These are phyloP conservation scores for Colossoma macropomum DNA, from an alignment of 2,113 vertebrate species.

Conservation along the genomic window DNA sequence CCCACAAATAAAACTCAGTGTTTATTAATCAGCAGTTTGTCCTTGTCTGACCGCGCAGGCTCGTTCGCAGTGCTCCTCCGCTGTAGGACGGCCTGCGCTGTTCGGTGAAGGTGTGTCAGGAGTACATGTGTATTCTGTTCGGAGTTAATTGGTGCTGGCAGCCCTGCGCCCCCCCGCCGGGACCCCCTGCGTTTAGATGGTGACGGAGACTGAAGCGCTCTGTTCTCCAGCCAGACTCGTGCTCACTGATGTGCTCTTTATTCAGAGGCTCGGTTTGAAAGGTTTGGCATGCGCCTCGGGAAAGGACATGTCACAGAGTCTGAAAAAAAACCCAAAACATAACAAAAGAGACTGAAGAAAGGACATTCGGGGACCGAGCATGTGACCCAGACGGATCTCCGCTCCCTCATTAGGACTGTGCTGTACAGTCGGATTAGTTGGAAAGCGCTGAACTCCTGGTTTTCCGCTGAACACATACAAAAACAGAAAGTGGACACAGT, in stretches of 20 bases:
- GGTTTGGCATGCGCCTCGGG: neutral
- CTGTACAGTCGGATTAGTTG: no score
- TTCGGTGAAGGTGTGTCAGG: neutral
- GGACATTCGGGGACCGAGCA: neutral
- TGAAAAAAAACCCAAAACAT: neutral
- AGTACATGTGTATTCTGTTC: neutral
- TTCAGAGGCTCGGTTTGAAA: neutral
- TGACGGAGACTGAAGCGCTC: neutral
- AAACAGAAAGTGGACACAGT: no score
- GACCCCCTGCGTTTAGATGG: neutral
- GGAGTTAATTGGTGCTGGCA: neutral
- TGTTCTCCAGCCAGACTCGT: neutral
- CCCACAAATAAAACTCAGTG: neutral
- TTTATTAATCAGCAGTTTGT: neutral
- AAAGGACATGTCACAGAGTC: neutral
- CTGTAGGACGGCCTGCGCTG: neutral
- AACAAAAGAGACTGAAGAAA: no score
- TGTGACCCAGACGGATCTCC: no score
- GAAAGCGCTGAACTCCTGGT: no score
- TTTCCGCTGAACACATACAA: no score
- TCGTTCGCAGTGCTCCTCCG: neutral
- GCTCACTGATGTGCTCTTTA: neutral
- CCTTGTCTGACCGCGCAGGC: neutral
- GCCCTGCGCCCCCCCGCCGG: neutral
- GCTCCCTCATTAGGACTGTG: no score